Conservation (phyloP, 2,113 vertebrate genomes). For the Sinocyclocheilus maitianheensis region DNA sequence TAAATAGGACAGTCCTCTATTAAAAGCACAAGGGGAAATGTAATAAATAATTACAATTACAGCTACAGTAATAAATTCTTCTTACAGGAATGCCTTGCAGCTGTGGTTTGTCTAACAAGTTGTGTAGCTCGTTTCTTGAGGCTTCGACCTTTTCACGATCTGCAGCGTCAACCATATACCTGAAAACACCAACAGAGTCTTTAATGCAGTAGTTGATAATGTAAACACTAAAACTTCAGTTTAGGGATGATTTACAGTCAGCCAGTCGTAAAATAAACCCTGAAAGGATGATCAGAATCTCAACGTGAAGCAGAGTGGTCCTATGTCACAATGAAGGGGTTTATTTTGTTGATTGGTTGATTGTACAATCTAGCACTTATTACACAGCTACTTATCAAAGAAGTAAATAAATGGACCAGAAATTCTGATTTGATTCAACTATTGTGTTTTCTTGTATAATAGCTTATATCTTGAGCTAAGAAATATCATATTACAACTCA, state of each 20-base stretch:
- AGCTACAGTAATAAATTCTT: constrained; percentile 42
- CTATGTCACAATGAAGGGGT: neutral
- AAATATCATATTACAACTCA: neutral
- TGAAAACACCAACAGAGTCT: constrained; percentile 60
- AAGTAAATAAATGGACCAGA: neutral
- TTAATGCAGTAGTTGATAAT: neutral
- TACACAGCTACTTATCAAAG: neutral
- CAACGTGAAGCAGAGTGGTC: neutral
- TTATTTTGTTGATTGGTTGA: neutral
- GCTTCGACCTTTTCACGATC: constrained; percentile 97
- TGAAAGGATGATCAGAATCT: neutral
- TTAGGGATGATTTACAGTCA: neutral
- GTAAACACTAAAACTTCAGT: neutral
- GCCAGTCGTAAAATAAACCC: neutral
- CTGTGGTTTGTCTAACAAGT: constrained; percentile 97
- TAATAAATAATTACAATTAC: too few relatives aligned
- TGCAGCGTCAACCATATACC: constrained; percentile 98
- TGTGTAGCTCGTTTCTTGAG: constrained; percentile 96
- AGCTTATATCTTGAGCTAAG: neutral
- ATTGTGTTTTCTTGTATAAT: neutral
- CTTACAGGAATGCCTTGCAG: constrained; percentile 98
- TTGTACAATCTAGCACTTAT: neutral
- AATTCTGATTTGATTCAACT: neutral
- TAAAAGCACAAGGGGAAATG: neutral
- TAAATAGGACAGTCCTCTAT: neutral